phyloP scores from a whole-genome alignment of 2,888 invertebrate species.

The Vandiemenella viatica region DNA sequence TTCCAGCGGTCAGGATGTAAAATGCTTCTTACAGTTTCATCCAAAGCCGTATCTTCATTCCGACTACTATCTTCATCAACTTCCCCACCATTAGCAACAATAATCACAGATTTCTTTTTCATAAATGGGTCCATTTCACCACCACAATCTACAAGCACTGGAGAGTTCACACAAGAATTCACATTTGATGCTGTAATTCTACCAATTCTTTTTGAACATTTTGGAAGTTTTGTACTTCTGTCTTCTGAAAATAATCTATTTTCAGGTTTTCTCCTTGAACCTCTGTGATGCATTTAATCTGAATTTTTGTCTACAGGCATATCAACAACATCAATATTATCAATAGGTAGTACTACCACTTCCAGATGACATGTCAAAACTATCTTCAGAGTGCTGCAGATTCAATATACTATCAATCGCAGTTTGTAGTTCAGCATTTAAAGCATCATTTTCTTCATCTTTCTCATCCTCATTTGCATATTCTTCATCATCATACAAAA shows the following conservation, averaged over 20 bases:
- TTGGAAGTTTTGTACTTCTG: background rate
- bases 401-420: conserved; percentile 67
- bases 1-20: conserved; percentile 30
- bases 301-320: conserved; percentile 5
- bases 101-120: background rate
- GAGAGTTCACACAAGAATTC: background rate
- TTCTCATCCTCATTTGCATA: conserved; percentile 9
- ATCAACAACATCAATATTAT: conserved; percentile 1
- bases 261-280: no score
- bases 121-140: background rate
- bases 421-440: conserved; percentile 61
- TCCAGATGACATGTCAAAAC: conserved; percentile 11
- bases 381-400: conserved; percentile 37
- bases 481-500: background rate
- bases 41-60: conserved; percentile 27
- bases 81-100: background rate
- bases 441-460: conserved; percentile 37
- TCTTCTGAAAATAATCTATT: background rate
- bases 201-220: background rate
- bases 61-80: conserved; percentile 1
- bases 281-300: conserved; percentile 1
- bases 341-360: background rate
- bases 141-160: background rate
- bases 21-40: conserved; percentile 38
- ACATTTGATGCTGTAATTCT: background rate